Percentiles rank a stretch among this genome's conserved stretches.
These are phyloP conservation scores for Nematolebias whitei DNA, from an alignment of 2,113 vertebrate genomes.

Conservation along the genomic window DNA sequence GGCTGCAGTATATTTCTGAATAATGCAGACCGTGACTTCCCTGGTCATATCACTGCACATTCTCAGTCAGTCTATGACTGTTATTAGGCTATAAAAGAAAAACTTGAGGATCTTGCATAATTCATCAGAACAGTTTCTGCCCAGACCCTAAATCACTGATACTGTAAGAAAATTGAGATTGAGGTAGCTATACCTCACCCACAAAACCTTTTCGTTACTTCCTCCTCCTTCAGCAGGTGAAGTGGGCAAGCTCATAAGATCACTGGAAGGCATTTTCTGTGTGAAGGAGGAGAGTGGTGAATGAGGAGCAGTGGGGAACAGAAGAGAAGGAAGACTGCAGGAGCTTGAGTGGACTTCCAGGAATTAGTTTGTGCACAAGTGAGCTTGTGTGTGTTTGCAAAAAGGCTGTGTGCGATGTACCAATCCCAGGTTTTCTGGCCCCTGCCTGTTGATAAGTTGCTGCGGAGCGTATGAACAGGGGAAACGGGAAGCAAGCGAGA, in stretches of 20 bases:
- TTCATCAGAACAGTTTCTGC: slow-evolving; percentile 61
- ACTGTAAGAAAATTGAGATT: slow-evolving; percentile 60
- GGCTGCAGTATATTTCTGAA: no score
- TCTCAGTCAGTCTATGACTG: slow-evolving; percentile 29
- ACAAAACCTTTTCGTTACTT: slow-evolving; percentile 28
- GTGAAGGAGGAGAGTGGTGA: slow-evolving; percentile 31
- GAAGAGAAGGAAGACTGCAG: background rate
- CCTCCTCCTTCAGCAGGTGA: slow-evolving; percentile 37
- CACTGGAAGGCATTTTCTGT: slow-evolving; percentile 12
- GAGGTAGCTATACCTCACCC: slow-evolving; percentile 42
- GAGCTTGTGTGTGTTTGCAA: slow-evolving; percentile 50
- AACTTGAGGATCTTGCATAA: slow-evolving; percentile 63
- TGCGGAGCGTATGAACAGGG: slow-evolving; percentile 70
- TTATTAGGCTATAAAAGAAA: slow-evolving; percentile 55
- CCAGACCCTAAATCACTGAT: slow-evolving; percentile 52
- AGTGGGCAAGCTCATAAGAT: slow-evolving; percentile 48
- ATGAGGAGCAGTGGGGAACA: slow-evolving; percentile 2
- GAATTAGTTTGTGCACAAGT: slow-evolving; percentile 32
- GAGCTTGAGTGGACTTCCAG: slow-evolving; percentile 48
- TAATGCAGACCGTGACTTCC: slow-evolving; percentile 18
- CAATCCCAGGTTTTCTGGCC: slow-evolving; percentile 73
- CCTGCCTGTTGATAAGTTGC: slow-evolving; percentile 83
- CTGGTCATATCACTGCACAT: slow-evolving; percentile 37
- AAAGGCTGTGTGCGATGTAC: slow-evolving; percentile 67
- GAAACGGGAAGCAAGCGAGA: slow-evolving; percentile 74